A percentile compares a stretch with the other conserved stretches of the same genome.
Conservation (phyloP, 2,797 vertebrate species). For the Coregonus suidteri region DNA sequence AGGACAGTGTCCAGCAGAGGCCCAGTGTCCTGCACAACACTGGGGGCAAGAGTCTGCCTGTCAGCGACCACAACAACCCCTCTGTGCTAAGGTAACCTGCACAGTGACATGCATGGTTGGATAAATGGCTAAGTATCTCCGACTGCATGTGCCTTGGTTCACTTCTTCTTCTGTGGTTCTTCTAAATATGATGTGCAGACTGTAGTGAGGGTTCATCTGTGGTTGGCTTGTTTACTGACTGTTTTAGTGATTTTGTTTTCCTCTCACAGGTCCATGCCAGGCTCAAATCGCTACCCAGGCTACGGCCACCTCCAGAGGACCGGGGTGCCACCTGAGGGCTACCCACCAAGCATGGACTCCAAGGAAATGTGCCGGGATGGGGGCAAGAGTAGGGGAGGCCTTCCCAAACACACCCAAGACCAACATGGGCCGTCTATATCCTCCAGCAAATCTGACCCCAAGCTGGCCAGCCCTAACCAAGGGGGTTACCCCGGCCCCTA, state of each 20-base stretch:
- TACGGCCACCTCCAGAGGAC: conserved; percentile 83
- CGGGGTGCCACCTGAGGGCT: conserved; percentile 73
- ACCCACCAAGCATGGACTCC: conserved; percentile 66
- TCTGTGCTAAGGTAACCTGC: conserved; percentile 86
- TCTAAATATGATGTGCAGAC: neutral
- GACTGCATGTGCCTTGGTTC: neutral
- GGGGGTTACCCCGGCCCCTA: conserved; percentile 73
- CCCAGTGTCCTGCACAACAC: conserved; percentile 97
- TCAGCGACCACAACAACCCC: conserved; percentile 78
- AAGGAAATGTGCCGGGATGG: conserved; percentile 79
- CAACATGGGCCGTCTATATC: conserved; percentile 58
- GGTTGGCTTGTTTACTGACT: conserved; percentile 15
- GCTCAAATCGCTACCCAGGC: conserved; percentile 80
- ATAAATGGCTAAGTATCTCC: neutral
- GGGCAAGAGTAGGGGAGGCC: conserved; percentile 74
- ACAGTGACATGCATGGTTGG: neutral
- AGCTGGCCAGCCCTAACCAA: conserved; percentile 75
- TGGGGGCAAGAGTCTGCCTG: conserved; percentile 82
- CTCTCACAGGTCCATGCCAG: conserved; percentile 65
- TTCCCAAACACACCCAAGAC: conserved; percentile 76
- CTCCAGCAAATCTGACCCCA: conserved; percentile 85
- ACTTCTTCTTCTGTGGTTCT: neutral
- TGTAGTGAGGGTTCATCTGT: neutral
- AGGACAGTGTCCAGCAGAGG: conserved; percentile 92
- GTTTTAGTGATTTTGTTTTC: conserved; percentile 17